phyloP scores from a whole-genome alignment of 2,797 vertebrate genomes.

The Urophycis tenuis region DNA sequence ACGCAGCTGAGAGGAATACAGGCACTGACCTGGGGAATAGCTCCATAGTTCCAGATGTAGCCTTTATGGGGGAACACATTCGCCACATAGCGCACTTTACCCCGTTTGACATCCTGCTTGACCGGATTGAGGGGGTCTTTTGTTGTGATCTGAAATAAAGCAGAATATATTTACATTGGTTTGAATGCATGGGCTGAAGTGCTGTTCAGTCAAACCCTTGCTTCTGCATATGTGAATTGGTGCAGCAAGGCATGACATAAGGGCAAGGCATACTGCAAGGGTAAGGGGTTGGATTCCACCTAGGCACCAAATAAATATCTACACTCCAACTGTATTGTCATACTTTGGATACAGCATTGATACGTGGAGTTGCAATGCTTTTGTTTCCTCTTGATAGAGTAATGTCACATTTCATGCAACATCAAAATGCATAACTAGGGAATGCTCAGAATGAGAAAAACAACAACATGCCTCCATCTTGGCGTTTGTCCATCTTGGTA shows the following conservation, averaged over 20 bases:
- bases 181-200: not conserved
- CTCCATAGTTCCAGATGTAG: slow-evolving; percentile 99
- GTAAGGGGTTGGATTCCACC: not conserved
- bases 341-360: not conserved
- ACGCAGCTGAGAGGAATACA: not conserved
- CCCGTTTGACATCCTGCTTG: slow-evolving; percentile 97
- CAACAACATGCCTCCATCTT: slow-evolving; percentile 89
- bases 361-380: not conserved
- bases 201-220: not conserved
- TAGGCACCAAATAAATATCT: not conserved
- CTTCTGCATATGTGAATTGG: not conserved
- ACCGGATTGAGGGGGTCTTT: slow-evolving; percentile 94
- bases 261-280: not conserved
- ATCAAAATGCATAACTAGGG: not conserved
- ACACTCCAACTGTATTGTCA: not conserved
- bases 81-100: slow-evolving; percentile 87
- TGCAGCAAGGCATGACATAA: not conserved
- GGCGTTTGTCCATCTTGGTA: slow-evolving; percentile 96
- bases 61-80: slow-evolving; percentile 98
- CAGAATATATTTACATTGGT: slow-evolving; percentile 12
- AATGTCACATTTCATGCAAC: not conserved
- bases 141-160: slow-evolving; percentile 81
- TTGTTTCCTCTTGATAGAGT: not conserved
- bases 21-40: slow-evolving; percentile 87
- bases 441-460: not conserved